Conservation (phyloP, 2,888 invertebrate species). For the Clostera curtula region DNA sequence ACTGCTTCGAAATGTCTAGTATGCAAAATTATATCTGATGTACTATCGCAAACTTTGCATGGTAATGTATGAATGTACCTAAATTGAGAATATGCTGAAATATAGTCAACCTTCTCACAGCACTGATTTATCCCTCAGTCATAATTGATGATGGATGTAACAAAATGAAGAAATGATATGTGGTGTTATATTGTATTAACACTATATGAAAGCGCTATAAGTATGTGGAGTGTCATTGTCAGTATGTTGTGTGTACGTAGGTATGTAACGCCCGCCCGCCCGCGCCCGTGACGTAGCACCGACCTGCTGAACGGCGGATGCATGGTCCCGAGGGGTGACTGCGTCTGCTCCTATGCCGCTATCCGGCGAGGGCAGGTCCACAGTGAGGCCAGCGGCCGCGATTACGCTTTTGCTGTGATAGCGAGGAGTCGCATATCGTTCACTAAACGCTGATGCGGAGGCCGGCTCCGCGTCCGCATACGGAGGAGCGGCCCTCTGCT, state of each 20-base stretch:
- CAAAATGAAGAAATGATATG: too few species aligned
- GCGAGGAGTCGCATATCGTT: constrained; percentile 80
- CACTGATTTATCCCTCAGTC: too few species aligned
- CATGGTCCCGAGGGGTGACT: constrained; percentile 92
- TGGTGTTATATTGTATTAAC: too few species aligned
- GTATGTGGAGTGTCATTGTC: constrained; percentile 17
- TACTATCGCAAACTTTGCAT: constrained; percentile 10
- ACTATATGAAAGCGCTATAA: too few species aligned
- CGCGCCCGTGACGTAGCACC: constrained; percentile 62
- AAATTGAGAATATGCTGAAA: constrained; percentile 10
- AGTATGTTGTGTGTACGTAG: constrained; percentile 22
- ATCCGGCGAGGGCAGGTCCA: constrained; percentile 96
- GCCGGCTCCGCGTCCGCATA: constrained; percentile 75
- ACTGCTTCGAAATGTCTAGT: constrained; percentile 11
- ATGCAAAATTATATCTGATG: constrained; percentile 9
- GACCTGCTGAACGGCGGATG: constrained; percentile 89
- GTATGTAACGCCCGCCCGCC: constrained; percentile 53
- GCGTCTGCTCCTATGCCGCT: constrained; percentile 96
- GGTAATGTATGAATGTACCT: constrained; percentile 34
- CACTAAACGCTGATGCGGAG: constrained; percentile 78
- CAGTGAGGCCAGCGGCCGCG: constrained; percentile 87
- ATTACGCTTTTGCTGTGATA: constrained; percentile 84
- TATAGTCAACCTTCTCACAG: constrained; percentile 10
- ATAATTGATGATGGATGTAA: too few species aligned
- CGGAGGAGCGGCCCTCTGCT: constrained; percentile 74